Base-by-base conservation (phyloP, 2,888 invertebrate species). In the Drosophila eohydei region DNA sequence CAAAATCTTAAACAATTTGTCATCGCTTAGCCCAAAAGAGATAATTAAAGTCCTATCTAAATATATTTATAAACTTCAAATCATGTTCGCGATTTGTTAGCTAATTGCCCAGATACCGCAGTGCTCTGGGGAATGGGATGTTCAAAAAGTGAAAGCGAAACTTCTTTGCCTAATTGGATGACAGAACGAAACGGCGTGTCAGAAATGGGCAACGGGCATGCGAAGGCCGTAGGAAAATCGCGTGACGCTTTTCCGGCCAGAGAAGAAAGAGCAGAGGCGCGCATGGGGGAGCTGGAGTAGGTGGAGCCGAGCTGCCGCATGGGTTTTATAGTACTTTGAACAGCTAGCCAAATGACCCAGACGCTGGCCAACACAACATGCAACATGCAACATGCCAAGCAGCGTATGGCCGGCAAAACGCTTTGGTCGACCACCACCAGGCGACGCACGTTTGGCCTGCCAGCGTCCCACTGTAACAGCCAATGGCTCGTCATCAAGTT, bases 261-360 rank as follows among this genome's bases (percentile, higher is more conserved):
- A 0, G 11, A 1, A 14, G 38, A 0, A 1, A n/a, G 8, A 26
- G 52, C 48, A 63, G 70, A 64, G 54, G 58, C 46, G 50, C 38
- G 52, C 52, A n/a, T 1, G 30, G 5, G 38, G 21, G 34, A 43
- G 40, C 26, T 21, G 28, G 44, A 21, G 28, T 36, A 21, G 14
- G 32, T 30, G 51, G n/a, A 40, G 44, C 36, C 28, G 26, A 58
- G 36, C 46, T 55, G 63, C 46, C 63, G 48, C 71, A 54, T 67
- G 62, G 66, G 36, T 74, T 85, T 79, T 69, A 71, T 70, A 63
- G 71, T 57, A 57, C 57, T 77, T 75, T 66, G 58, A 87, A 69
- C 68, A 66, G 48, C 73, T 69, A 66, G 64, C 78, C 75, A 81
- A 86, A 74, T 86, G 89, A 77, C 83, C 83, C 80, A 82, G 73